Evolutionary conservation across 2,113 vertebrate species (phyloP), one percentile per base, ranked within the genome.

Genomic region (Penelope pileata): DNA sequence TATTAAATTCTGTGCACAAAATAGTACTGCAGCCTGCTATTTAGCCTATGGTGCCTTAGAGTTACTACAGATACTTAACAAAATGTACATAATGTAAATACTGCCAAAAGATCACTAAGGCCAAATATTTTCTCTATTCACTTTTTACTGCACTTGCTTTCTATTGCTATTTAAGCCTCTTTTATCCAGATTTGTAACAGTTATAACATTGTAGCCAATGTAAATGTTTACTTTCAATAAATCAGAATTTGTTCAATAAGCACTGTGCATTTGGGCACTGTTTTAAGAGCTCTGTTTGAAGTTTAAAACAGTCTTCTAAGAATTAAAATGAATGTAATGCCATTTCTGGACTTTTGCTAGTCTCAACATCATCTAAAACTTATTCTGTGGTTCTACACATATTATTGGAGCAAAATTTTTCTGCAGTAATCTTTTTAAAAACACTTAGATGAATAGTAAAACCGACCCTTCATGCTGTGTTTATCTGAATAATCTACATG

Each of bases 211-310:
- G 97, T 98, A 98, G 98, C 97, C 97, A 98, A 98, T 98, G 98
- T 98, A 98, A 98, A 98, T 97, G 97, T 98, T 98, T 98, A 98
- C 98, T 98, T 98, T 98, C 98, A 98, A 98, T 98, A 98, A 98
- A 99, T 97, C 97, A 96, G 95, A 97, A 98, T 98, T 98, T 98
- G 97, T 98, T 98, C 97, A 98, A 97, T 97, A 97, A 97, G 89
- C 78, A 93, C 18, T 93, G 91, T 97, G 96, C 97, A 96, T 94
- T 96, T 97, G 96, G 92, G 91, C 96, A 95, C 73, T 97, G 74
- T 96, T 98, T 98, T 95, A 91, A 96, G 95, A 96, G 74, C 75
- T 90, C 69, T 38, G 50, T 72, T 81, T 48, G 1, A 96, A 83
- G 78, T 70, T 70, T 90, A 78, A 84, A 92, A 47, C 69, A 78